Evolutionary conservation across 2,888 invertebrate species (phyloP).

Genomic region (Amiota communis): DNA sequence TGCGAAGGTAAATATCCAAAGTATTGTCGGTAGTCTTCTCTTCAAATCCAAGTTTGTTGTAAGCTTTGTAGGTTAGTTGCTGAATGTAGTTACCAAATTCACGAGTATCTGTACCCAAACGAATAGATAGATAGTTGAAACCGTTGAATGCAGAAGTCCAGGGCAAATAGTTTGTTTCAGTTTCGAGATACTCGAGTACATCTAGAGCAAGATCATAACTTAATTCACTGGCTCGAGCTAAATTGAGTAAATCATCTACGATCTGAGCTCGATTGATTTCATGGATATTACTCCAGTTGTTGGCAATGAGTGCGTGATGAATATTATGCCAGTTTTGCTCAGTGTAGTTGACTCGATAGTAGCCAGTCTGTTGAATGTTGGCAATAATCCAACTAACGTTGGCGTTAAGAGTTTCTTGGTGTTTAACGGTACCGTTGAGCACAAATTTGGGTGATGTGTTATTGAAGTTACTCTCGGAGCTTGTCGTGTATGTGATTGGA

Average conservation of each 20-base stretch:
- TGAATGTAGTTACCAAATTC: slow-evolving; percentile 72
- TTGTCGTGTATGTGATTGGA: slow-evolving; percentile 69
- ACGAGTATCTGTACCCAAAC: slow-evolving; percentile 59
- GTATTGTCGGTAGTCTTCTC: slow-evolving; percentile 73
- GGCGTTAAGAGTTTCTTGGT: slow-evolving; percentile 1
- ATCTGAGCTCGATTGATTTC: slow-evolving; percentile 84
- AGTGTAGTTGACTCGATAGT: slow-evolving; percentile 83
- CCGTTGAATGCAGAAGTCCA: slow-evolving; percentile 81
- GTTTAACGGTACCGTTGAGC: slow-evolving; percentile 30
- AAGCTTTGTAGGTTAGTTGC: slow-evolving; percentile 73
- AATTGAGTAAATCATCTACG: slow-evolving; percentile 85
- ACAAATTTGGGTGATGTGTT: slow-evolving; percentile 59
- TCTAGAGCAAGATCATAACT: slow-evolving; percentile 78
- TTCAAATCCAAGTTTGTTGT: slow-evolving; percentile 74
- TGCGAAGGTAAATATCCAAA: slow-evolving; percentile 77
- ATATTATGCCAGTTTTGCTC: slow-evolving; percentile 76
- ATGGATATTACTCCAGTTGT: slow-evolving; percentile 74
- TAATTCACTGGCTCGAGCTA: slow-evolving; percentile 80
- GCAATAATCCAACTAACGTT: slow-evolving; percentile 62
- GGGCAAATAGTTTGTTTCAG: slow-evolving; percentile 83
- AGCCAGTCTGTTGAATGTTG: slow-evolving; percentile 70
- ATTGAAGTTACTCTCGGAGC: slow-evolving; percentile 50
- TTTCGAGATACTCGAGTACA: slow-evolving; percentile 80
- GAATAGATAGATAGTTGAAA: slow-evolving; percentile 69
- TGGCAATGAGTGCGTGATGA: slow-evolving; percentile 40